Conservation (phyloP, 2,888 invertebrate species). For the Belgica antarctica region DNA sequence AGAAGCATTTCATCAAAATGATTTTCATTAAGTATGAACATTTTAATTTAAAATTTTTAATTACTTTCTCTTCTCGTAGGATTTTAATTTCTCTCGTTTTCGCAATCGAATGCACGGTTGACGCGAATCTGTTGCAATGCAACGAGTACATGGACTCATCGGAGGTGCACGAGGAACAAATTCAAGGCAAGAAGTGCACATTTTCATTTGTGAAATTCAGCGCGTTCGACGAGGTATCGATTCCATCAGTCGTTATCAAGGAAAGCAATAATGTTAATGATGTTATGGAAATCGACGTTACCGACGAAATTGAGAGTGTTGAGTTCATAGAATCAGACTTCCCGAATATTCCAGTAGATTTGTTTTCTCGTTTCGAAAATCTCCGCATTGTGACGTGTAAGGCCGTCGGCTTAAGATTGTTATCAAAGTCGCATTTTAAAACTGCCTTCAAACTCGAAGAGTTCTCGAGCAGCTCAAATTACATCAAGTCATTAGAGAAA, state of each 20-base stretch:
- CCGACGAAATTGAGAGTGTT: constrained; percentile 13
- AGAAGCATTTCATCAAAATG: no score
- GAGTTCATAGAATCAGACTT: constrained; percentile 10
- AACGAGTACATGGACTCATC: background rate
- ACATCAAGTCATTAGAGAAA: constrained; percentile 5
- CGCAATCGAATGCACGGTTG: background rate
- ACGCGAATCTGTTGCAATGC: background rate
- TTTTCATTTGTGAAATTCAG: constrained; percentile 20
- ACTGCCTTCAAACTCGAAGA: background rate
- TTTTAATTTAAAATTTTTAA: no score
- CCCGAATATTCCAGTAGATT: background rate
- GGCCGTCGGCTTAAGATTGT: constrained; percentile 9
- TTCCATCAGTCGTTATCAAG: background rate
- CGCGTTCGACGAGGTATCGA: constrained; percentile 8
- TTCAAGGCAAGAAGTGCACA: constrained; percentile 13
- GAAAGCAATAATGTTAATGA: background rate
- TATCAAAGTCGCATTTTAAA: constrained; percentile 9
- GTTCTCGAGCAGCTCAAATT: constrained; percentile 21
- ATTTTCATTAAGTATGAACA: no score
- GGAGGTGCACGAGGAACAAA: constrained; percentile 2
- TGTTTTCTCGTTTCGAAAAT: background rate
- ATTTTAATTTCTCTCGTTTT: no score
- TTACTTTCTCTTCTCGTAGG: no score
- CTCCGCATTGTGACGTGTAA: constrained; percentile 5
- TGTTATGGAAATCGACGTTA: constrained; percentile 12